Conservation (phyloP, 2,888 invertebrate genomes). For the Neria commutata region DNA sequence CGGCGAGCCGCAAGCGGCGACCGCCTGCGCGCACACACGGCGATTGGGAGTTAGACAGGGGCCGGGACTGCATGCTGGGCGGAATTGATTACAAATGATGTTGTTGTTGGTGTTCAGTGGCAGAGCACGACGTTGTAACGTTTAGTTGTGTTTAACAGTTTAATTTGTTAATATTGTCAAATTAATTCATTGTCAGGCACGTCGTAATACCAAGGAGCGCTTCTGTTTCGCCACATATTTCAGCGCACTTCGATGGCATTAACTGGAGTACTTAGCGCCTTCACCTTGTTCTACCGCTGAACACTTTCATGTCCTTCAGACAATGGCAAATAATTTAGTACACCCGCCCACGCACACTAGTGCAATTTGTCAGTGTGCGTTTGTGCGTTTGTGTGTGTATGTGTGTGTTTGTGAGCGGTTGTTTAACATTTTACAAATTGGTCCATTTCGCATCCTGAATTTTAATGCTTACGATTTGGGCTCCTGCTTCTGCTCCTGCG, state of each 20-base stretch:
- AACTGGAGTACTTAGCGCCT: too few species aligned
- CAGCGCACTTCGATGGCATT: too few species aligned
- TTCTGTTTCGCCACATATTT: too few species aligned
- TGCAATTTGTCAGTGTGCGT: not conserved
- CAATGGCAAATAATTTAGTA: not conserved
- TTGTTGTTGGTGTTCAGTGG: conserved; percentile 44
- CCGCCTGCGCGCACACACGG: conserved; percentile 7
- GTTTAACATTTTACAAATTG: conserved; percentile 38
- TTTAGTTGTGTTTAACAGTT: conserved; percentile 46
- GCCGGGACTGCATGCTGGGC: conserved; percentile 48
- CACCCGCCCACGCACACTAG: not conserved
- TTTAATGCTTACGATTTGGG: conserved; percentile 39
- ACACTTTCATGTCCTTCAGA: too few species aligned
- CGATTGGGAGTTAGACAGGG: too few species aligned
- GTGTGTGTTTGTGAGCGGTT: conserved; percentile 30
- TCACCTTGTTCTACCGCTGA: too few species aligned
- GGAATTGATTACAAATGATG: conserved; percentile 56
- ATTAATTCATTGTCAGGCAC: conserved; percentile 51
- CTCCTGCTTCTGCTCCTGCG: conserved; percentile 4
- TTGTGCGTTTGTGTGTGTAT: conserved; percentile 4
- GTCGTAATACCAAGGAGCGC: too few species aligned
- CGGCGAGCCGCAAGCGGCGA: conserved; percentile 15
- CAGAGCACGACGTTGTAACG: conserved; percentile 27
- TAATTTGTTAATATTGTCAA: conserved; percentile 60
- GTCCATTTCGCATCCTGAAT: conserved; percentile 46